Evolutionary conservation across 2,888 invertebrate species (phyloP).

Genomic region (Cephus pulcher): DNA sequence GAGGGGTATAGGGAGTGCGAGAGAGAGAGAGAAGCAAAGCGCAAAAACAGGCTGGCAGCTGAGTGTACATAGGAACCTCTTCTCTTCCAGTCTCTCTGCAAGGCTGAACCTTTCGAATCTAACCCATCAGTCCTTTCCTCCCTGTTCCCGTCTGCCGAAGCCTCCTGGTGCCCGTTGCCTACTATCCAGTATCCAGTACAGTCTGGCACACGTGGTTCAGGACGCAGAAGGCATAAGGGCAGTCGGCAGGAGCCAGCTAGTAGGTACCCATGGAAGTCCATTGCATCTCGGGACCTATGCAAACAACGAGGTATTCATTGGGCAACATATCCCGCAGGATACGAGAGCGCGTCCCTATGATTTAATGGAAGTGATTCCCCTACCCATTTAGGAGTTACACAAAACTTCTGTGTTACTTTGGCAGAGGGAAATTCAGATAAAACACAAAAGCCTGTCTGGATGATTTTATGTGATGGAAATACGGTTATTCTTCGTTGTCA

Average conservation of each 20-base stretch:
- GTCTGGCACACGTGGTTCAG: background rate
- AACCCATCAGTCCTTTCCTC: slow-evolving; percentile 40
- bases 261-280: slow-evolving; percentile 7
- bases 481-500: background rate
- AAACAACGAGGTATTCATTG: slow-evolving; percentile 50
- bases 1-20: background rate
- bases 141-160: slow-evolving; percentile 26
- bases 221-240: background rate
- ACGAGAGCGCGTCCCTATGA: slow-evolving; percentile 37
- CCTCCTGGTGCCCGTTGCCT: slow-evolving; percentile 13
- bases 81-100: slow-evolving; percentile 23
- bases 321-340: slow-evolving; percentile 36
- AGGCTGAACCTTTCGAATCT: slow-evolving; percentile 43
- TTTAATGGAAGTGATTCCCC: slow-evolving; percentile 42
- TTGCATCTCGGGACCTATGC: slow-evolving; percentile 24
- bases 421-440: background rate
- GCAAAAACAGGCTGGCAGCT: slow-evolving; percentile 9
- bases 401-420: background rate
- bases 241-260: background rate
- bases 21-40: slow-evolving; percentile 10
- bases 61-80: slow-evolving; percentile 11
- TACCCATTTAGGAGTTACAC: background rate
- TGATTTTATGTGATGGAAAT: background rate
- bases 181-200: background rate
- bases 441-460: background rate